Percentiles rank a stretch among this genome's conserved stretches.
phyloP scores from a whole-genome alignment of 2,888 invertebrate species.

The Sisyra nigra region DNA sequence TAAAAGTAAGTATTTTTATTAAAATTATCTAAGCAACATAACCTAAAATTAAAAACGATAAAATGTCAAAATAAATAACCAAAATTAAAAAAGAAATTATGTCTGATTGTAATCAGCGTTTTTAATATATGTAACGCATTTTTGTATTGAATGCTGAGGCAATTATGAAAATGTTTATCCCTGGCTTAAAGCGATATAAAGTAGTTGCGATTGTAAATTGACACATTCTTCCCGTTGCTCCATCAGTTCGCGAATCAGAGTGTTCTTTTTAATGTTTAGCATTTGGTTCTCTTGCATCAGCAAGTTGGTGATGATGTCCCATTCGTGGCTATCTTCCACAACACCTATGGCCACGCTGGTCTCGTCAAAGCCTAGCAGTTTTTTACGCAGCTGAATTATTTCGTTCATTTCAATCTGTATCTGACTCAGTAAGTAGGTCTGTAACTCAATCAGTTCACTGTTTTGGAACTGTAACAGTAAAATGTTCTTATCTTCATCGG shows the following conservation, averaged over 20 bases:
- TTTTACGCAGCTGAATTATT: slow-evolving; percentile 28
- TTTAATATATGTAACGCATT: too few relatives aligned
- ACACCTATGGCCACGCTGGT: slow-evolving; percentile 11
- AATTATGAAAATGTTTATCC: too few relatives aligned
- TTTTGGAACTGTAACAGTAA: slow-evolving; percentile 47
- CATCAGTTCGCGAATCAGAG: slow-evolving; percentile 26
- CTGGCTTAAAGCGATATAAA: slow-evolving; percentile 8
- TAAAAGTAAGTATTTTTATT: too few relatives aligned
- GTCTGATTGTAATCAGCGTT: too few relatives aligned
- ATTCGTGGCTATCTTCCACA: slow-evolving; percentile 15
- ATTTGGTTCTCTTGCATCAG: slow-evolving; percentile 27
- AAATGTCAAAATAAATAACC: slow-evolving; percentile 3
- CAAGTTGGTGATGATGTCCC: slow-evolving; percentile 20
- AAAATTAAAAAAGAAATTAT: too few relatives aligned
- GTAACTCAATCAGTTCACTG: slow-evolving; percentile 46
- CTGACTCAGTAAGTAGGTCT: slow-evolving; percentile 47
- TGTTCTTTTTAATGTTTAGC: slow-evolving; percentile 27
- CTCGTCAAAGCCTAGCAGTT: slow-evolving; percentile 12
- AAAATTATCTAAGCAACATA: too few relatives aligned
- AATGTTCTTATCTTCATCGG: slow-evolving; percentile 38
- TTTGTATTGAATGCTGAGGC: too few relatives aligned
- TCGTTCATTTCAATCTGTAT: slow-evolving; percentile 59
- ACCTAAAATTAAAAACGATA: slow-evolving; percentile 7
- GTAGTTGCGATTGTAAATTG: slow-evolving; percentile 20
- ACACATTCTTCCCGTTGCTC: slow-evolving; percentile 27